phyloP scores from a whole-genome alignment of 2,113 vertebrate genomes.

The Sander lucioperca region DNA sequence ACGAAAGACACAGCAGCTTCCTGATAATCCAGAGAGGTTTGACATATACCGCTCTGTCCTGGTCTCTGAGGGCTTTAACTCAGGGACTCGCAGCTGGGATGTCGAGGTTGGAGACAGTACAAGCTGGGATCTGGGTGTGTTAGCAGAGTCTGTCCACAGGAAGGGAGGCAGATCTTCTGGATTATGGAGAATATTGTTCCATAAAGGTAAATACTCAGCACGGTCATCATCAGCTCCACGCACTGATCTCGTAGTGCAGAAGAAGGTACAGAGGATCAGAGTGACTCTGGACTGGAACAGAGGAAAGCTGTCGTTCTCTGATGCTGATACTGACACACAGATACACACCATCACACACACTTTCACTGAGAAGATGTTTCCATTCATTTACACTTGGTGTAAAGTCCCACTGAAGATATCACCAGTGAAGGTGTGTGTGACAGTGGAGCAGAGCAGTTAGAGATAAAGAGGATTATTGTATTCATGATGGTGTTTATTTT shows the following conservation, averaged over 20 bases:
- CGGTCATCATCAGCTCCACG: accelerated
- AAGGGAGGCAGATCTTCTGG: accelerated
- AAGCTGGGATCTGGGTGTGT: no score
- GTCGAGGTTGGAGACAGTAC: no score
- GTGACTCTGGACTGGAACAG: constrained; percentile 17
- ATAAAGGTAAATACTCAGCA: not conserved
- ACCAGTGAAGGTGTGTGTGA: constrained; percentile 5
- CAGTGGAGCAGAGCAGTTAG: not conserved
- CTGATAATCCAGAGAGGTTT: no score
- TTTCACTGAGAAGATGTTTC: constrained; percentile 5
- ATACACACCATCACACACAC: not conserved
- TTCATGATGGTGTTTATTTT: not conserved
- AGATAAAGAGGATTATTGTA: not conserved
- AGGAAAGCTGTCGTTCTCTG: constrained; percentile 3
- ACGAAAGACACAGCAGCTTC: no score
- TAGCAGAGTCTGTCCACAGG: constrained; percentile 8
- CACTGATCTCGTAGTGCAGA: not conserved
- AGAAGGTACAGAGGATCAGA: constrained; percentile 19
- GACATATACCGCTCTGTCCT: no score
- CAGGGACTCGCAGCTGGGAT: no score
- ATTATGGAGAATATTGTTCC: accelerated
- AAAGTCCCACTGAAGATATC: not conserved
- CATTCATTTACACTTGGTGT: accelerated
- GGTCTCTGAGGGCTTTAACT: no score
- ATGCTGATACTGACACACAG: not conserved